phyloP scores from a whole-genome alignment of 2,888 invertebrate genomes.

The Metallyticus violacea region DNA sequence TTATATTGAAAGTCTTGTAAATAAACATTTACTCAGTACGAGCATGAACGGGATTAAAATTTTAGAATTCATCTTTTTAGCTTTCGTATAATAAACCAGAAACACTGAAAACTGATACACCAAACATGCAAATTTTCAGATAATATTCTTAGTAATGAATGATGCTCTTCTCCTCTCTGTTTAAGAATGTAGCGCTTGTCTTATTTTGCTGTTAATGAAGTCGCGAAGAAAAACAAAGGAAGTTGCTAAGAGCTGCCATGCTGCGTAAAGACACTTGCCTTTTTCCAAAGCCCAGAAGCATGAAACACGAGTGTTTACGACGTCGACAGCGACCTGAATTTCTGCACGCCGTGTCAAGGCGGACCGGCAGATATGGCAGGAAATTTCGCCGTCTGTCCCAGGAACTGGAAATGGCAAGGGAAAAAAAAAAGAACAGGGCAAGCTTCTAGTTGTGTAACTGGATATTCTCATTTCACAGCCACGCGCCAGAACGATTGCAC shows the following conservation, averaged over 20 bases:
- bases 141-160: too few relatives aligned
- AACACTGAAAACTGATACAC: too few relatives aligned
- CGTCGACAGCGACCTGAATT: background rate
- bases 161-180: too few relatives aligned
- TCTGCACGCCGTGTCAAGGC: conserved; percentile 15
- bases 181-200: too few relatives aligned
- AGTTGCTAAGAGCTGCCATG: background rate
- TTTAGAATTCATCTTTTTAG: too few relatives aligned
- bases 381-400: background rate
- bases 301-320: background rate
- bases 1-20: too few relatives aligned
- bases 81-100: too few relatives aligned
- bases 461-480: background rate
- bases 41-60: too few relatives aligned
- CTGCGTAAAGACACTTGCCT: background rate
- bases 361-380: background rate
- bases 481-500: background rate
- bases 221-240: background rate
- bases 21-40: too few relatives aligned
- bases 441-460: background rate
- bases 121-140: too few relatives aligned
- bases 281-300: background rate
- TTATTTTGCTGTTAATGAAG: too few relatives aligned
- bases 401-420: background rate
- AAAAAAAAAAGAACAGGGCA: background rate